Conservation (phyloP, 2,113 vertebrate species). For the Caranx melampygus region DNA sequence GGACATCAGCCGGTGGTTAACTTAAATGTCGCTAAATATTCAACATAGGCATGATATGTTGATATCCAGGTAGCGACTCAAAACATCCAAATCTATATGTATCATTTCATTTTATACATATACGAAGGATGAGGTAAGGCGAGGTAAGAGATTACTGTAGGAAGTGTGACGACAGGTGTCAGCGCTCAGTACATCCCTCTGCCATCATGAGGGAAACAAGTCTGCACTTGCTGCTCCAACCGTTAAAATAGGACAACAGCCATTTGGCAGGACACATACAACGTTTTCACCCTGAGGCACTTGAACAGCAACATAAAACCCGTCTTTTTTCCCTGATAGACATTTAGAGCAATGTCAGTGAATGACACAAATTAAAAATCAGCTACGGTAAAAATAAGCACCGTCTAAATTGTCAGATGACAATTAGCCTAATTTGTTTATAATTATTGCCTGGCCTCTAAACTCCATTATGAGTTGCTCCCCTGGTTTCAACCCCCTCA, state of each 20-base stretch:
- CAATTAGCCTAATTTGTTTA: constrained; percentile 79
- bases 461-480: constrained; percentile 55
- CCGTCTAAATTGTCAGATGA: constrained; percentile 47
- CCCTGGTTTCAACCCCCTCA: constrained; percentile 31
- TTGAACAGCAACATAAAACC: constrained; percentile 22
- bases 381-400: constrained; percentile 67
- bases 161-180: constrained; percentile 29
- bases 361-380: constrained; percentile 45
- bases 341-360: constrained; percentile 51
- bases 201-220: constrained; percentile 66
- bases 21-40: background rate
- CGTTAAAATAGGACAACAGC: constrained; percentile 73
- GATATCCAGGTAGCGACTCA: constrained; percentile 19
- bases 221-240: constrained; percentile 68
- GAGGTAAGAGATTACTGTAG: background rate
- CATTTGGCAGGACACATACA: constrained; percentile 58
- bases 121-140: background rate
- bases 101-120: constrained; percentile 3
- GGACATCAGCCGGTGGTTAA: constrained; percentile 21
- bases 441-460: constrained; percentile 75
- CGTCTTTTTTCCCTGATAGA: constrained; percentile 32
- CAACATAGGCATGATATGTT: background rate
- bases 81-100: constrained; percentile 15
- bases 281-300: constrained; percentile 61
- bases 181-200: constrained; percentile 28